A percentile compares a stretch with the other conserved stretches of the same genome.
Conservation (phyloP, 1,140 invertebrate species). For the Drusus annulatus region DNA sequence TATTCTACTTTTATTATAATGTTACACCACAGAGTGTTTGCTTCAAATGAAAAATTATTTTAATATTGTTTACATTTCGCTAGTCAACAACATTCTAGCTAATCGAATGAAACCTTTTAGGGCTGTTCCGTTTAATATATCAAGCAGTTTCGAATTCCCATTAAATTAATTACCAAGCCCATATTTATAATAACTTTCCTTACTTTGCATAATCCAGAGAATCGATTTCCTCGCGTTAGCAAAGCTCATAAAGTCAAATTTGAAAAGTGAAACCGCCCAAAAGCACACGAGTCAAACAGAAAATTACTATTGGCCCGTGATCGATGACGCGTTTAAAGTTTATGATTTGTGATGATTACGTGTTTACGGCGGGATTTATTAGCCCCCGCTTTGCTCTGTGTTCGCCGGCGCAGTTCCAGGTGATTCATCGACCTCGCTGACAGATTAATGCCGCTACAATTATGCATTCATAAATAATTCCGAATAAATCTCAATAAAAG, state of each 20-base stretch:
- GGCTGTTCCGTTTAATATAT: too few relatives aligned
- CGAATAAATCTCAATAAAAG: conserved; percentile 54
- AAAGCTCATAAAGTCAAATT: conserved; percentile 25
- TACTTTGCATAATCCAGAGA: background rate
- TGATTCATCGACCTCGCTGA: conserved; percentile 53
- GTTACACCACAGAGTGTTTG: too few relatives aligned
- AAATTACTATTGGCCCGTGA: conserved; percentile 44
- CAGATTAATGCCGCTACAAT: conserved; percentile 59
- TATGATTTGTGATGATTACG: conserved; percentile 58
- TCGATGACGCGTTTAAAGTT: conserved; percentile 49
- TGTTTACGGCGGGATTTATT: conserved; percentile 51
- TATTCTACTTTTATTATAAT: too few relatives aligned
- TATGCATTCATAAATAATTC: conserved; percentile 58
- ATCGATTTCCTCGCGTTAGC: conserved; percentile 30
- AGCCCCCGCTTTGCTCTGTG: background rate
- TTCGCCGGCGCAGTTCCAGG: conserved; percentile 18
- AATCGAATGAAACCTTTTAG: too few relatives aligned
- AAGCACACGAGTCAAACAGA: conserved; percentile 31
- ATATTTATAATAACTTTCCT: background rate
- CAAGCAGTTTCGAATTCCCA: too few relatives aligned
- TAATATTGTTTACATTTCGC: too few relatives aligned
- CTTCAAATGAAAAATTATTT: too few relatives aligned
- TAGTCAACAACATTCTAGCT: too few relatives aligned
- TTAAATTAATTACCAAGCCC: too few relatives aligned
- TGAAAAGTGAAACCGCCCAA: conserved; percentile 34